Evolutionary conservation across 2,797 vertebrate genomes (phyloP).

Genomic region (Pempheris klunzingeri): DNA sequence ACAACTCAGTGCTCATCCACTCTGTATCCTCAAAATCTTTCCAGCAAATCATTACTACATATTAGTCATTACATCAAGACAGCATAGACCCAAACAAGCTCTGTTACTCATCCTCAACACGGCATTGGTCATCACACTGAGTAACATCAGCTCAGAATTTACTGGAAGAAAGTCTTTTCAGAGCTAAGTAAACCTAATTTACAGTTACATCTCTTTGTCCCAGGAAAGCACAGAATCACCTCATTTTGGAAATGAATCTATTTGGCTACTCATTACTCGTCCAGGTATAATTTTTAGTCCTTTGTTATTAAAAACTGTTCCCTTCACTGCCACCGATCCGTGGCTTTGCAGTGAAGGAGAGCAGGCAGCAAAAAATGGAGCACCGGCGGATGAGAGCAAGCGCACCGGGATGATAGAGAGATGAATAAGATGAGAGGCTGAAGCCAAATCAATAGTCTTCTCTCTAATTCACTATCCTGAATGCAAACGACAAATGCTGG

Average conservation of each 20-base stretch:
- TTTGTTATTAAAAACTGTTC: constrained; percentile 32
- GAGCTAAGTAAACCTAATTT: constrained; percentile 40
- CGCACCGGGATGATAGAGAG: constrained; percentile 74
- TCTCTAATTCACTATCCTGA: constrained; percentile 85
- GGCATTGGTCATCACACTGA: constrained; percentile 25
- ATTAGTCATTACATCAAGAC: constrained; percentile 53
- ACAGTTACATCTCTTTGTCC: constrained; percentile 34
- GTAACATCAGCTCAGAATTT: constrained; percentile 47
- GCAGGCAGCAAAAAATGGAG: constrained; percentile 51
- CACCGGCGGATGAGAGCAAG: constrained; percentile 49
- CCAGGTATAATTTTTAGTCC: constrained; percentile 43
- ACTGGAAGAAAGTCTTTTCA: constrained; percentile 41
- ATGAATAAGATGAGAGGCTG: constrained; percentile 82
- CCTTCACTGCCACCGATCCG: constrained; percentile 9
- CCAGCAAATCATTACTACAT: constrained; percentile 44
- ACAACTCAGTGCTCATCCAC: constrained; percentile 42
- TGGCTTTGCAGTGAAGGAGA: constrained; percentile 36
- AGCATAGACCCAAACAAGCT: constrained; percentile 12
- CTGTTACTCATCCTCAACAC: constrained; percentile 48
- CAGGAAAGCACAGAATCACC: constrained; percentile 39
- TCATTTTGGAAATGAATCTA: constrained; percentile 13
- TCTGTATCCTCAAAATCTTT: constrained; percentile 22
- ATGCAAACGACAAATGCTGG: constrained; percentile 84
- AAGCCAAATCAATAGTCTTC: constrained; percentile 84
- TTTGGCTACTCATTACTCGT: constrained; percentile 14